phyloP scores from a whole-genome alignment of 2,888 invertebrate genomes.

The Cheilosia soror region DNA sequence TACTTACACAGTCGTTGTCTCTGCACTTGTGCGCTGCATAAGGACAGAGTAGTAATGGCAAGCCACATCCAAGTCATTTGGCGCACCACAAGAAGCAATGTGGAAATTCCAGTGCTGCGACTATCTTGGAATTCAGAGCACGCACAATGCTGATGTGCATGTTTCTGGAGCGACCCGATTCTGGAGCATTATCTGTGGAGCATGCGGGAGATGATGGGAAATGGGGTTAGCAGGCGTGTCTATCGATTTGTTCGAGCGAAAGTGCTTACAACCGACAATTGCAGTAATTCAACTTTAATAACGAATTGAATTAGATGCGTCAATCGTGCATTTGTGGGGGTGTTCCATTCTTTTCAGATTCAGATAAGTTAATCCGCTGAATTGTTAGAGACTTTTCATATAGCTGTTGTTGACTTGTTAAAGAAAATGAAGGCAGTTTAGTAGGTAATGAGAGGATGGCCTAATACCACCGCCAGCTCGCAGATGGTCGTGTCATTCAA shows the following conservation, averaged over 20 bases:
- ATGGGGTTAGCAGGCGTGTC: constrained; percentile 42
- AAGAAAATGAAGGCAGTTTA: no score
- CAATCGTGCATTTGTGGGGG: no score
- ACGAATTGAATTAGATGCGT: constrained; percentile 3
- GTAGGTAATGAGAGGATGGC: no score
- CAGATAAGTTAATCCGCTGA: no score
- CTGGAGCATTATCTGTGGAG: neutral
- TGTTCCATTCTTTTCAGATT: no score
- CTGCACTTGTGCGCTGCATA: neutral
- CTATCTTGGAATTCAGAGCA: constrained; percentile 46
- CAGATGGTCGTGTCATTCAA: no score
- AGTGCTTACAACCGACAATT: constrained; percentile 23
- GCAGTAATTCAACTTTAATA: constrained; percentile 12
- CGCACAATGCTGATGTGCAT: constrained; percentile 31
- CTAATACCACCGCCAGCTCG: no score
- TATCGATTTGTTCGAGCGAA: constrained; percentile 37
- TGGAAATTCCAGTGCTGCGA: constrained; percentile 50
- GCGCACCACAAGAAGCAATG: constrained; percentile 27
- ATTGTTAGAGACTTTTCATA: no score
- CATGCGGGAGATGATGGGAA: constrained; percentile 10
- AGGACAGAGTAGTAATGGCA: constrained; percentile 17
- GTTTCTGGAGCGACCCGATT: neutral
- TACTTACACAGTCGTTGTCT: constrained; percentile 7
- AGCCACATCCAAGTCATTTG: constrained; percentile 23
- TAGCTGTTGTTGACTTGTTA: no score